A percentile compares a stretch with the other conserved stretches of the same genome.
Evolutionary conservation across 2,113 vertebrate species (phyloP).

Genomic region (Condylura cristata): DNA sequence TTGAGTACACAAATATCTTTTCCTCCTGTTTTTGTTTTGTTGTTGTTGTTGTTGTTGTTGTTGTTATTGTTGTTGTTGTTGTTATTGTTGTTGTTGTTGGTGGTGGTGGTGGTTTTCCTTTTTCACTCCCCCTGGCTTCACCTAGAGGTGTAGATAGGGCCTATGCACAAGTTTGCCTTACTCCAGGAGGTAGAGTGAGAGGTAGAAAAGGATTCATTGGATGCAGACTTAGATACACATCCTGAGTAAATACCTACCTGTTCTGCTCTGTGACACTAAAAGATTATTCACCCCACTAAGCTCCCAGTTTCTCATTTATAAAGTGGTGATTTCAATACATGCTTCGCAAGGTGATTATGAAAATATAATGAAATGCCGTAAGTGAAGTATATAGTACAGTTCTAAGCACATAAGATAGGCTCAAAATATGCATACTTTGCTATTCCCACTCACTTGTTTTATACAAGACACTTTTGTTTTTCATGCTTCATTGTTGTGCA

Average conservation of each 20-base stretch:
- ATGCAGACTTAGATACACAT: neutral
- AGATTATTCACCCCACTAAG: conserved; percentile 5
- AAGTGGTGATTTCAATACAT: neutral
- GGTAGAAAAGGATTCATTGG: neutral
- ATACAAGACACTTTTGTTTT: neutral
- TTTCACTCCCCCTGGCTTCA: neutral
- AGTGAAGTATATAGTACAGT: neutral
- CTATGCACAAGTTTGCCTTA: neutral
- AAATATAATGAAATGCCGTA: neutral
- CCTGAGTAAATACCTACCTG: neutral
- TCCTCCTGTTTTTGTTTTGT: neutral
- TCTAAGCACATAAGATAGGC: neutral
- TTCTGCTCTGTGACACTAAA: neutral
- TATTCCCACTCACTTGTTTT: neutral
- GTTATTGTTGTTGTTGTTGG: too few species aligned
- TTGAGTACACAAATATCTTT: neutral
- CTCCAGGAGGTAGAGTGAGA: neutral
- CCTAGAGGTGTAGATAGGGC: neutral
- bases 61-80: too few species aligned
- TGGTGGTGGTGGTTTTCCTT: too few species aligned
- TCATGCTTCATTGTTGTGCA: neutral
- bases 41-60: too few species aligned
- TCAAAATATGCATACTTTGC: neutral
- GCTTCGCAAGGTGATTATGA: neutral
- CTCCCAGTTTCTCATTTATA: neutral